These are phyloP conservation scores for Menura novaehollandiae DNA, from an alignment of 2,113 vertebrate species.

Conservation along the genomic window DNA sequence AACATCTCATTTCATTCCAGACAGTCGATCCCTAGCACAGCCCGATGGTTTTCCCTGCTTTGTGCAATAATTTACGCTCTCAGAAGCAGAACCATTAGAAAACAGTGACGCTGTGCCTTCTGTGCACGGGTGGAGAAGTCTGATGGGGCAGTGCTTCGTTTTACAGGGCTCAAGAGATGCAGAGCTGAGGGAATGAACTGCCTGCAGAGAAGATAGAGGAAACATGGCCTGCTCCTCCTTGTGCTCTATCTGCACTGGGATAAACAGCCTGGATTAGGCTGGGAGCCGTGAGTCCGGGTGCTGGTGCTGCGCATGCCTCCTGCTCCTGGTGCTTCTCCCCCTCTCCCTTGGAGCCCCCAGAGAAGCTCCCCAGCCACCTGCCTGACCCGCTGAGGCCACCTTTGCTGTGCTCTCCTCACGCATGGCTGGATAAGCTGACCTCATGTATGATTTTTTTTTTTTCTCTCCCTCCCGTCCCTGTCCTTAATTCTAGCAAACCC, in stretches of 20 bases:
- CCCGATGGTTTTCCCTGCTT: neutral
- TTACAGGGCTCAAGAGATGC: neutral
- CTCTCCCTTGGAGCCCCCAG: neutral
- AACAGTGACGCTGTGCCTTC: neutral
- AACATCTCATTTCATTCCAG: neutral
- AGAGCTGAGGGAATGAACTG: neutral
- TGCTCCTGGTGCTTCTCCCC: neutral
- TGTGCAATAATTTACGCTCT: neutral
- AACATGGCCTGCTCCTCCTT: neutral
- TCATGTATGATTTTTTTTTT: neutral
- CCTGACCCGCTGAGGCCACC: neutral
- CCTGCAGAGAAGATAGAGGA: neutral
- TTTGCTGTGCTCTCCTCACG: neutral
- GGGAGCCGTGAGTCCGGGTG: neutral
- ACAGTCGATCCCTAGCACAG: neutral
- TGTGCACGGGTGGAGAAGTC: neutral
- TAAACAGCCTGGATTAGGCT: neutral
- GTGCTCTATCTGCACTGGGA: neutral
- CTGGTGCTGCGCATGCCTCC: rapidly evolving
- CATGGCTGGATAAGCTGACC: neutral
- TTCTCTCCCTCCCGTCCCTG: neutral
- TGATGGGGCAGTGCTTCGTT: neutral
- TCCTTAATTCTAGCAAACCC: conserved; percentile 40
- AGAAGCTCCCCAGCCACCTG: neutral
- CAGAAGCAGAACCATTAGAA: neutral